These are phyloP conservation scores for Dysmachus trigonus DNA, from an alignment of 2,888 invertebrate species.

Conservation along the genomic window DNA sequence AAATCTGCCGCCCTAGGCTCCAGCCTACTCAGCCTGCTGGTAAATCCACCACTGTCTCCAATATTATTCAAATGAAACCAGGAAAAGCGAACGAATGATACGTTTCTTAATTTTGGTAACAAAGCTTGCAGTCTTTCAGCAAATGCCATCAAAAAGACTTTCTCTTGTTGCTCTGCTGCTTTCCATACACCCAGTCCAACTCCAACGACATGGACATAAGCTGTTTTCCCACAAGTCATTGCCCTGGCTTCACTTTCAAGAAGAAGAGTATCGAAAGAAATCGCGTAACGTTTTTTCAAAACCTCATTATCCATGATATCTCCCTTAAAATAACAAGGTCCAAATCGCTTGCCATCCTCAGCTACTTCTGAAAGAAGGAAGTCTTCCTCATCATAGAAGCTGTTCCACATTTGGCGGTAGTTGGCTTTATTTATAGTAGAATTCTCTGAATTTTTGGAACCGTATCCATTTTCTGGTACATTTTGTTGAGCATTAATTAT, in stretches of 20 bases:
- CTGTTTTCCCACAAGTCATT: slow-evolving; percentile 64
- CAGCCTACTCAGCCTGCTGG: too few relatives aligned
- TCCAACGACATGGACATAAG: slow-evolving; percentile 74
- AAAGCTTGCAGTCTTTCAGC: slow-evolving; percentile 68
- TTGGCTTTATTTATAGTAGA: slow-evolving; percentile 42
- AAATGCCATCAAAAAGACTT: slow-evolving; percentile 72
- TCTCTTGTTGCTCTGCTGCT: slow-evolving; percentile 69
- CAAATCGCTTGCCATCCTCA: slow-evolving; percentile 1
- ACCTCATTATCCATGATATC: slow-evolving; percentile 59
- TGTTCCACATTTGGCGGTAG: slow-evolving; percentile 52
- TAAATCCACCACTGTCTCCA: too few relatives aligned
- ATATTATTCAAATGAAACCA: slow-evolving; percentile 67
- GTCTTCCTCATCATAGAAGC: slow-evolving; percentile 53
- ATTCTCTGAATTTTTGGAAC: slow-evolving; percentile 47
- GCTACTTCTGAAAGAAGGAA: slow-evolving; percentile 40
- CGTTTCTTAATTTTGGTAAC: slow-evolving; percentile 65
- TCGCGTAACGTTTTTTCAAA: slow-evolving; percentile 64
- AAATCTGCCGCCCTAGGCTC: too few relatives aligned
- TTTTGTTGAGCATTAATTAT: slow-evolving; percentile 66
- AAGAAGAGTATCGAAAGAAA: slow-evolving; percentile 71
- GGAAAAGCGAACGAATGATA: slow-evolving; percentile 74
- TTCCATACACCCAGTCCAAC: slow-evolving; percentile 76
- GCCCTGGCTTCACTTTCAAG: slow-evolving; percentile 72
- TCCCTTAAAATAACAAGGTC: slow-evolving; percentile 55
- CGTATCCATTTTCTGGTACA: slow-evolving; percentile 65